Percentiles rank a stretch among this genome's conserved stretches.
Evolutionary conservation across 2,113 vertebrate genomes (phyloP).

Genomic region (Choloepus hoffmanni): DNA sequence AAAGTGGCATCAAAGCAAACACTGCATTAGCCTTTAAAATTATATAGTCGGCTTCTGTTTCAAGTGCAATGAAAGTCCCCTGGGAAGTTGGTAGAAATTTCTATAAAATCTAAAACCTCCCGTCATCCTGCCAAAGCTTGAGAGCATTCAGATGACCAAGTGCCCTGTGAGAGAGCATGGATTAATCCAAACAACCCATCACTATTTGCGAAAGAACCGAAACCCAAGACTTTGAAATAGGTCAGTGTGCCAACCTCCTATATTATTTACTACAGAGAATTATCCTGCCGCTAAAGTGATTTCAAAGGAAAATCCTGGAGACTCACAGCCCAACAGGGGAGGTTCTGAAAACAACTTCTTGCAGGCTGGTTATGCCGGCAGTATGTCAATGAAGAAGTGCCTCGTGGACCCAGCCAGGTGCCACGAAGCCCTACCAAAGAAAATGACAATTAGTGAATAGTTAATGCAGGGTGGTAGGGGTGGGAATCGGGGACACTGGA

Average conservation of each 20-base stretch:
- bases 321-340: background rate
- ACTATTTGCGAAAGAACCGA: conserved; percentile 7
- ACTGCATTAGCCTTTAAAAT: background rate
- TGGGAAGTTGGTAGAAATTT: background rate
- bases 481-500: background rate
- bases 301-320: conserved; percentile 52
- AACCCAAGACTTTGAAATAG: conserved; percentile 11
- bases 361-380: background rate
- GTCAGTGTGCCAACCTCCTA: conserved; percentile 41
- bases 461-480: too few relatives aligned
- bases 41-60: background rate
- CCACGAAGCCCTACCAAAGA: background rate
- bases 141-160: background rate
- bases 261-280: conserved; percentile 32
- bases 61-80: background rate
- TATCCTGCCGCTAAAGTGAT: conserved; percentile 24
- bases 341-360: background rate
- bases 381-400: background rate
- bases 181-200: background rate
- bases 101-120: background rate
- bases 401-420: background rate
- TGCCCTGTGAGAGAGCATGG: background rate
- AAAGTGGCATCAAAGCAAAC: background rate
- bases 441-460: background rate
- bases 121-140: background rate